These are phyloP conservation scores for Drosophila acutilabella DNA, from an alignment of 2,888 invertebrate genomes.

Conservation along the genomic window DNA sequence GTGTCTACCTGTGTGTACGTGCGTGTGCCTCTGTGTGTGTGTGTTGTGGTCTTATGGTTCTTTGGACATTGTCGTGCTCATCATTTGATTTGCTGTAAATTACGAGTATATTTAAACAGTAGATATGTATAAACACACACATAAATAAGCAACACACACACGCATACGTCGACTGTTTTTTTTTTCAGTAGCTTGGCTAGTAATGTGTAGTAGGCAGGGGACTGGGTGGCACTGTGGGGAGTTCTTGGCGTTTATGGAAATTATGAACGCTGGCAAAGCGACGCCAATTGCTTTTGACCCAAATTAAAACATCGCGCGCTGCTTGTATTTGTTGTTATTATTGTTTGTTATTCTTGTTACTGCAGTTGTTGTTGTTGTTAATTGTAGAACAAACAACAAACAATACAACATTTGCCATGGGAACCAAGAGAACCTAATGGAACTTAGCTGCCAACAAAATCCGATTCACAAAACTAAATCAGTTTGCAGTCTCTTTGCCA, in stretches of 20 bases:
- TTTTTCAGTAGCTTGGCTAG: background rate
- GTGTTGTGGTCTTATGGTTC: conserved; percentile 24
- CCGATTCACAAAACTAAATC: conserved; percentile 66
- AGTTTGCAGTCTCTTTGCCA: conserved; percentile 59
- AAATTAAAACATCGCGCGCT: conserved; percentile 60
- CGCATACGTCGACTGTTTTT: background rate
- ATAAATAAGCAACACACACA: conserved; percentile 18
- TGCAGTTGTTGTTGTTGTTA: conserved; percentile 23
- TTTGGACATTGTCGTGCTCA: conserved; percentile 41
- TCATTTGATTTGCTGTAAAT: conserved; percentile 66
- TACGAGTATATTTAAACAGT: conserved; percentile 45
- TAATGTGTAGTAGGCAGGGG: background rate
- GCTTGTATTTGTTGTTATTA: conserved; percentile 39
- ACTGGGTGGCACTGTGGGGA: background rate
- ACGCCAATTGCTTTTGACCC: conserved; percentile 74
- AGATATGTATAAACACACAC: conserved; percentile 24
- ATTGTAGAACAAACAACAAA: conserved; percentile 48
- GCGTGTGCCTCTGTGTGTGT: background rate
- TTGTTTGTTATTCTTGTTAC: conserved; percentile 68
- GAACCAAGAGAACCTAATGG: conserved; percentile 54
- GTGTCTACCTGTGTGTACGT: conserved; percentile 12
- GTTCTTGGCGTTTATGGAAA: conserved; percentile 55
- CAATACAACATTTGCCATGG: conserved; percentile 65
- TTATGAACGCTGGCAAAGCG: conserved; percentile 67
- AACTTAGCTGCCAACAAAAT: conserved; percentile 43